Conservation (phyloP, 1,140 invertebrate species). For the Oscheius sp. region DNA sequence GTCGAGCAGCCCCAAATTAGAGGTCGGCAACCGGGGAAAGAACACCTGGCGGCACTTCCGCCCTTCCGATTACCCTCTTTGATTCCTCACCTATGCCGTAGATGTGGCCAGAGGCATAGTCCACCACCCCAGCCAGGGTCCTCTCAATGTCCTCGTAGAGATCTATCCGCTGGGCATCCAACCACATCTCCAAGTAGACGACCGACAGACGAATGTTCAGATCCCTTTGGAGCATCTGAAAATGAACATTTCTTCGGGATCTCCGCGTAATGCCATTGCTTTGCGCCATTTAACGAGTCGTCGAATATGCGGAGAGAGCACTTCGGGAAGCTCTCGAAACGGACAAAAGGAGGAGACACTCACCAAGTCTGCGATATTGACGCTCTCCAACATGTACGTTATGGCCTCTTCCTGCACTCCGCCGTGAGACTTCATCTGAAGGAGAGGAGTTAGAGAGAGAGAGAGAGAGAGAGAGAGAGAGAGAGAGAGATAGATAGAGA, state of each 20-base stretch:
- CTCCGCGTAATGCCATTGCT: neutral
- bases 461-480: too few species aligned
- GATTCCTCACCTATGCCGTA: slow-evolving; percentile 46
- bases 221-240: slow-evolving; percentile 55
- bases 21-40: neutral
- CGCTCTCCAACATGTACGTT: slow-evolving; percentile 50
- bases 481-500: too few species aligned
- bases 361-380: slow-evolving; percentile 59
- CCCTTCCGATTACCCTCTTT: neutral
- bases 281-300: slow-evolving; percentile 5
- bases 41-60: neutral
- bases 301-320: too few species aligned
- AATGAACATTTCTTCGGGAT: slow-evolving; percentile 25
- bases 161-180: slow-evolving; percentile 54
- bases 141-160: slow-evolving; percentile 49
- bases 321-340: too few species aligned
- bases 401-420: slow-evolving; percentile 46
- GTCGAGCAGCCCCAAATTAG: neutral
- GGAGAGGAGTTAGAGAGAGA: too few species aligned
- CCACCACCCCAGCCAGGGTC: slow-evolving; percentile 49
- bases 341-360: slow-evolving; percentile 15
- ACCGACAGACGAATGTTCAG: slow-evolving; percentile 57
- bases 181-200: slow-evolving; percentile 54
- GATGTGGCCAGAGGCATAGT: slow-evolving; percentile 56
- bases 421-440: slow-evolving; percentile 52